These are phyloP conservation scores for Bos javanicus DNA, from an alignment of 2,113 vertebrate genomes.

Conservation along the genomic window DNA sequence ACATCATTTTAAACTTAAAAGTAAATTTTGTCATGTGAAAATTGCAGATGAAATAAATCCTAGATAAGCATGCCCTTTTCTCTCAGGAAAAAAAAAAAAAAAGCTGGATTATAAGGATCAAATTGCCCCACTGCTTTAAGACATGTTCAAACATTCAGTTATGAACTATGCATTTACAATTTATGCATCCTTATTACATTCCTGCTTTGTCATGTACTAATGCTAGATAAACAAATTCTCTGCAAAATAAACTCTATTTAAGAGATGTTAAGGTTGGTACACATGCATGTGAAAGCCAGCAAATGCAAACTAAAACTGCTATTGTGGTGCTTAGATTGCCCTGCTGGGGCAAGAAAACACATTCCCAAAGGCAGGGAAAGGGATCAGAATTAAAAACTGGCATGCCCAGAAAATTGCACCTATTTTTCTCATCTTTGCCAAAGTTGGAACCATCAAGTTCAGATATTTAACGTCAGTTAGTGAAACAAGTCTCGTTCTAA, in stretches of 20 bases:
- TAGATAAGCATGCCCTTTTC: slow-evolving; percentile 67
- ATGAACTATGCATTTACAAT: slow-evolving; percentile 6
- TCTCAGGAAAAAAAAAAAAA: slow-evolving; percentile 49
- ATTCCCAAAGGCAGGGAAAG: background rate
- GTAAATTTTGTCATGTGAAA: slow-evolving; percentile 74
- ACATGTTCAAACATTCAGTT: slow-evolving; percentile 54
- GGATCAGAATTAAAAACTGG: background rate
- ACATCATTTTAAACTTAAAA: slow-evolving; percentile 77
- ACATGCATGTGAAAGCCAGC: background rate
- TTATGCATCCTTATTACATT: slow-evolving; percentile 33
- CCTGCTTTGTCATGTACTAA: background rate
- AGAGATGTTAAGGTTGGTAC: background rate
- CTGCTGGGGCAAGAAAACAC: background rate
- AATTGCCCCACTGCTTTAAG: slow-evolving; percentile 30
- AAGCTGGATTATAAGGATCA: slow-evolving; percentile 63
- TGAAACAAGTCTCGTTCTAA: background rate
- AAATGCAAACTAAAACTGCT: background rate
- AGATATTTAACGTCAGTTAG: background rate
- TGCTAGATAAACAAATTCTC: slow-evolving; percentile 34
- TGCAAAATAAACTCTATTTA: slow-evolving; percentile 8
- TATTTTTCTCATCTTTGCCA: background rate
- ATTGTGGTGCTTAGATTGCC: rapidly evolving
- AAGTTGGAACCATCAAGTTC: background rate
- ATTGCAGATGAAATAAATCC: slow-evolving; percentile 72
- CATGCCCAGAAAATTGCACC: background rate